phyloP scores from a whole-genome alignment of 2,113 vertebrate species.

The Capreolus pygargus region DNA sequence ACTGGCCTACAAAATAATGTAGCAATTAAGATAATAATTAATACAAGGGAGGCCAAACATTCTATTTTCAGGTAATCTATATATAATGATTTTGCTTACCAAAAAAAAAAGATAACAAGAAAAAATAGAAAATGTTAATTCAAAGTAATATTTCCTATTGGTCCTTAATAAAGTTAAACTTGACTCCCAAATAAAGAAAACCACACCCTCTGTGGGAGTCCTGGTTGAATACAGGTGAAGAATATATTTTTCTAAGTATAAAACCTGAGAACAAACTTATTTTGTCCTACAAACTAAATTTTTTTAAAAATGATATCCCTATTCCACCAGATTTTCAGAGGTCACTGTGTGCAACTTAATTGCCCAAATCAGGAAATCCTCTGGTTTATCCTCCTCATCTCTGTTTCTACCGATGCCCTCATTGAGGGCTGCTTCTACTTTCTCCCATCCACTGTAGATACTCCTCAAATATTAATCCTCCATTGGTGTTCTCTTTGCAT shows the following conservation, averaged over 20 bases:
- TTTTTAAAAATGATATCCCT: neutral
- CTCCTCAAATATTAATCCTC: neutral
- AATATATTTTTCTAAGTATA: neutral
- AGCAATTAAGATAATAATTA: neutral
- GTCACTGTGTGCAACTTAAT: neutral
- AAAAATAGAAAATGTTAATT: neutral
- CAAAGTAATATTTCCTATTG: neutral
- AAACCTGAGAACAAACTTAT: neutral
- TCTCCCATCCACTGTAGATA: neutral
- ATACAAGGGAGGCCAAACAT: neutral
- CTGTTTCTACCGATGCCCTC: neutral
- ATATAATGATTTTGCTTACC: neutral
- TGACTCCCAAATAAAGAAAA: slow-evolving; percentile 23
- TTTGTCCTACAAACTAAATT: neutral
- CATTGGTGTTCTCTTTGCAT: neutral
- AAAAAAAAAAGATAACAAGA: neutral
- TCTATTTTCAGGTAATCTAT: neutral
- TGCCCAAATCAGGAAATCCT: neutral
- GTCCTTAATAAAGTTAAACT: neutral
- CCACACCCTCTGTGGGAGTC: neutral
- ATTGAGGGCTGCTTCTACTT: neutral
- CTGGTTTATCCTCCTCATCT: neutral
- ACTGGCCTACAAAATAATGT: neutral
- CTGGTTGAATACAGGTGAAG: neutral
- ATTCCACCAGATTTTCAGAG: slow-evolving; percentile 16